Conservation (phyloP, 37 sponge, comb jelly and placozoan species). For the Lycopodina hypogea region DNA sequence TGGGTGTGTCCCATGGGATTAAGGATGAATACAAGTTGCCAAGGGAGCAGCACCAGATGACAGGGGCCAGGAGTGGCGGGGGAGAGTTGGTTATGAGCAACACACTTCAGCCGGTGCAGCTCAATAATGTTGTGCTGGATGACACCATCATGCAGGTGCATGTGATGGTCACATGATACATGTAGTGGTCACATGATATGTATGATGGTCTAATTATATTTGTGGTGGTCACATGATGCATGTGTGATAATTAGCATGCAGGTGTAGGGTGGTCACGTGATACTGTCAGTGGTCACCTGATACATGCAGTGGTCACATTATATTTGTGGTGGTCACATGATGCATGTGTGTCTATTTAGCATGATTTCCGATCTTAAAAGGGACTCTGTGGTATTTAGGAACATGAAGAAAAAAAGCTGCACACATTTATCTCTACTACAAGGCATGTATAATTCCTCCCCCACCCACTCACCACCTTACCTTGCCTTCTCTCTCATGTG, state of each 20-base stretch:
- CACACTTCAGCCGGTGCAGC: slow-evolving; percentile 10
- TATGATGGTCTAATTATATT: not conserved
- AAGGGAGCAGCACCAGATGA: not conserved
- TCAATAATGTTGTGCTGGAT: slow-evolving; percentile 14
- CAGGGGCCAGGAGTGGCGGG: not conserved
- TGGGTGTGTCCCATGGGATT: not conserved
- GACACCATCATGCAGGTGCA: slow-evolving; percentile 42
- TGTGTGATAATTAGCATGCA: too few species aligned
- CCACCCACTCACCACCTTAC: not conserved
- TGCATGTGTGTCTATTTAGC: too few species aligned
- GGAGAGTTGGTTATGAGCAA: not conserved
- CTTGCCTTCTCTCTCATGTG: not conserved
- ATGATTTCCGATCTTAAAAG: too few species aligned
- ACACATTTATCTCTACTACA: too few species aligned
- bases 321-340: too few species aligned
- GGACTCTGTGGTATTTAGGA: too few species aligned
- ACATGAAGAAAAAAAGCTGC: too few species aligned
- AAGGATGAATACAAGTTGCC: slow-evolving; percentile 43
- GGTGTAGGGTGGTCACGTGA: too few species aligned
- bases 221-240: not conserved
- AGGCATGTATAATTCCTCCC: not conserved
- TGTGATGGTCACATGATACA: not conserved
- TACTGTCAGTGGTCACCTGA: too few species aligned
- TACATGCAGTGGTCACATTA: too few species aligned
- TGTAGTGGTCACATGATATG: not conserved